Percentiles rank a stretch among this genome's conserved stretches.
phyloP scores from a whole-genome alignment of 2,797 vertebrate genomes.

The Gymnothorax reevesii region DNA sequence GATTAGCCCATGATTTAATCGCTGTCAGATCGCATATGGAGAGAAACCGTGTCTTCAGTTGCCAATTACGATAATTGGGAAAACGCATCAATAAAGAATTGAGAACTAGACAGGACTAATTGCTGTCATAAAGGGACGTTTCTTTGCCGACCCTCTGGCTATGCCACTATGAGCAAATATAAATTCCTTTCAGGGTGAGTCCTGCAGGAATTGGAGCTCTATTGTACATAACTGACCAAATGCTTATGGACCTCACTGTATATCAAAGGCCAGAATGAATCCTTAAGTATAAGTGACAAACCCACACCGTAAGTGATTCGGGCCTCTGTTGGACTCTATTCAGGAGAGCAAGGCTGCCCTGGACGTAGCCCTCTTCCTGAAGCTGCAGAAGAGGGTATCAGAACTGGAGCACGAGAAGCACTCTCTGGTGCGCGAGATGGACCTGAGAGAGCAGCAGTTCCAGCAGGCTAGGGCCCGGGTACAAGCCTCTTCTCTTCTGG shows the following conservation, averaged over 20 bases:
- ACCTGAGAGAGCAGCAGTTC: slow-evolving; percentile 91
- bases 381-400: slow-evolving; percentile 94
- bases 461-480: slow-evolving; percentile 89
- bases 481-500: slow-evolving; percentile 13
- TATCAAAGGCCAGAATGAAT: too few relatives aligned
- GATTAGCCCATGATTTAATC: too few relatives aligned
- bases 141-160: too few relatives aligned
- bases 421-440: slow-evolving; percentile 89
- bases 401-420: slow-evolving; percentile 97
- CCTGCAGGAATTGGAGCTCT: not conserved
- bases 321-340: not conserved
- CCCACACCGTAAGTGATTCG: not conserved
- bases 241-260: too few relatives aligned
- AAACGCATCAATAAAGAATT: too few relatives aligned
- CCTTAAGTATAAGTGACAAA: not conserved
- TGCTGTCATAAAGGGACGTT: too few relatives aligned
- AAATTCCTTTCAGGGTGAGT: not conserved
- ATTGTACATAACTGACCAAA: too few relatives aligned
- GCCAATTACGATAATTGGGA: too few relatives aligned
- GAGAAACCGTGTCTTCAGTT: too few relatives aligned
- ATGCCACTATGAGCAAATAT: too few relatives aligned
- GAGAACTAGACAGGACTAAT: too few relatives aligned
- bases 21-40: too few relatives aligned
- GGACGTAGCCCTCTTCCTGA: slow-evolving; percentile 94
- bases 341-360: slow-evolving; percentile 82